These are phyloP conservation scores for Muraenolepis orangiensis DNA, from an alignment of 2,797 vertebrate genomes.

Conservation along the genomic window DNA sequence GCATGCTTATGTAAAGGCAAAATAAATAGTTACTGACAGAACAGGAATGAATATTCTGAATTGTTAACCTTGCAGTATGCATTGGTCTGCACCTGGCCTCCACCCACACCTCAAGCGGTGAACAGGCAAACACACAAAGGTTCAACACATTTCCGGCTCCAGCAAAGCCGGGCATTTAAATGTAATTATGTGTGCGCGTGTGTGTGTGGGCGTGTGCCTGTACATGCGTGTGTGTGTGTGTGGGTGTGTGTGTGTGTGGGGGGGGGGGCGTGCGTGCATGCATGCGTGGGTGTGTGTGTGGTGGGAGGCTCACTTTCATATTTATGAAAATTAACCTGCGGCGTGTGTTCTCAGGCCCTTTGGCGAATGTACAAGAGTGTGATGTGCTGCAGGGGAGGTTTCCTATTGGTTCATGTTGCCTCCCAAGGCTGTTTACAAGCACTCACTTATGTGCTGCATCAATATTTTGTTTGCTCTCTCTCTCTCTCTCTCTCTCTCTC, in stretches of 20 bases:
- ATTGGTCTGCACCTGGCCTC: not conserved
- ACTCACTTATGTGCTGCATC: conserved; percentile 28
- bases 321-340: conserved; percentile 41
- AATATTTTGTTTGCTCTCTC: conserved; percentile 33
- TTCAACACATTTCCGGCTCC: not conserved
- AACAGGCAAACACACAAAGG: too few species aligned
- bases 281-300: conserved; percentile 6
- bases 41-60: not conserved
- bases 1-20: not conserved
- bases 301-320: conserved; percentile 39
- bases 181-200: too few species aligned
- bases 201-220: too few species aligned
- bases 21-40: not conserved
- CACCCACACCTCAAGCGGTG: not conserved
- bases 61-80: not conserved
- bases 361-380: not conserved
- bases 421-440: conserved; percentile 26
- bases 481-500: too few species aligned
- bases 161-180: not conserved
- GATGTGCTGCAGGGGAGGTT: not conserved
- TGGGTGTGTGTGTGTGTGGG: conserved; percentile 19
- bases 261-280: not conserved
- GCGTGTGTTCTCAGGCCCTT: not conserved
- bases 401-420: not conserved
- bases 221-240: too few species aligned